phyloP scores from a whole-genome alignment of 2,113 vertebrate genomes.

The Ranitomeya variabilis region DNA sequence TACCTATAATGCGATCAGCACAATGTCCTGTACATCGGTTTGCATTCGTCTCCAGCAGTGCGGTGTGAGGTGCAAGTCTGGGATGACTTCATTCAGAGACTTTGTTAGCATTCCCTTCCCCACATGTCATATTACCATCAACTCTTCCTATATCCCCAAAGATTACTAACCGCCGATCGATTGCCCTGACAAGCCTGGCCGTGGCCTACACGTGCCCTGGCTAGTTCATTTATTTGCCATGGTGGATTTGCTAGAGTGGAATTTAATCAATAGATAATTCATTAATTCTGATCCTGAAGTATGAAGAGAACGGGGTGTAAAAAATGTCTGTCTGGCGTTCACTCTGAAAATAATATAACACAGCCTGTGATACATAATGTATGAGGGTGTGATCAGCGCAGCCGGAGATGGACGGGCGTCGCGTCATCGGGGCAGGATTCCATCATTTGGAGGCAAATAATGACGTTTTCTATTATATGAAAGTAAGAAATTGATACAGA shows the following conservation, averaged over 20 bases:
- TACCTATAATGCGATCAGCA: not conserved
- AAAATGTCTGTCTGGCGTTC: conserved; percentile 70
- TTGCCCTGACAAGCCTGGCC: conserved; percentile 82
- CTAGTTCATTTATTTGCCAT: conserved; percentile 91
- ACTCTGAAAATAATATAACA: conserved; percentile 84
- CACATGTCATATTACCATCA: conserved; percentile 82
- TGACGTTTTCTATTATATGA: too few species aligned
- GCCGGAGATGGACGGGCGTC: too few species aligned
- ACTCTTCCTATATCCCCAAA: conserved; percentile 78
- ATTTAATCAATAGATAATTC: conserved; percentile 96
- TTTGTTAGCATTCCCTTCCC: conserved; percentile 65
- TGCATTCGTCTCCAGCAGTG: not conserved
- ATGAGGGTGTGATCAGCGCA: not conserved
- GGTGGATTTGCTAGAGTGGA: conserved; percentile 89
- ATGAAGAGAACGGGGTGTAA: conserved; percentile 65
- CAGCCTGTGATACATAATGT: conserved; percentile 61
- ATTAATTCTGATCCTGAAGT: conserved; percentile 83
- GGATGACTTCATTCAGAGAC: conserved; percentile 62
- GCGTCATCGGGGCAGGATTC: too few species aligned
- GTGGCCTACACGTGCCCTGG: conserved; percentile 83
- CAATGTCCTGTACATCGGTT: not conserved
- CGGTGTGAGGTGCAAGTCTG: not conserved
- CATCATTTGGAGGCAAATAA: too few species aligned
- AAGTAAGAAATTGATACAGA: too few species aligned
- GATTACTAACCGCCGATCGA: conserved; percentile 88